A percentile compares a stretch with the other conserved stretches of the same genome.
phyloP scores from a whole-genome alignment of 2,888 invertebrate species.

The Volucella bombylans region DNA sequence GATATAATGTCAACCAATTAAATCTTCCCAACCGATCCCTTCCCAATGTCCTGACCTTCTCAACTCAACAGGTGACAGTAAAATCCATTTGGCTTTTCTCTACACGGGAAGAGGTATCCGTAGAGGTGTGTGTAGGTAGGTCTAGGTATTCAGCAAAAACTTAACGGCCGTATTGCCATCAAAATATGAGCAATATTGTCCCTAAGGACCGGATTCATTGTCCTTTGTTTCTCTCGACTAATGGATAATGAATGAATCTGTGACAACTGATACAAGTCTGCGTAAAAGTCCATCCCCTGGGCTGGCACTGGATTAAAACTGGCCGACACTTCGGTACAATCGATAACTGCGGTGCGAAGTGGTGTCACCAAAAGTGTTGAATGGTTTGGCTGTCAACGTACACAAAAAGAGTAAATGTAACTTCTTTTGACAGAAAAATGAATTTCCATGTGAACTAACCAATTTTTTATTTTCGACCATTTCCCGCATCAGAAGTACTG shows the following conservation, averaged over 20 bases:
- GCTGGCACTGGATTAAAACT: conserved; percentile 85
- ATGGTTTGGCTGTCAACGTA: conserved; percentile 78
- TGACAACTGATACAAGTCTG: conserved; percentile 89
- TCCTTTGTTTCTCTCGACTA: conserved; percentile 79
- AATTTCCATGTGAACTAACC: conserved; percentile 74
- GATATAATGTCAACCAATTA: conserved; percentile 11
- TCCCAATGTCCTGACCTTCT: conserved; percentile 22
- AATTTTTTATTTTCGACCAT: conserved; percentile 81
- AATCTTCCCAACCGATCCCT: conserved; percentile 21
- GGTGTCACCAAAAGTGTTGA: conserved; percentile 86
- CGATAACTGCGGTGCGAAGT: conserved; percentile 86
- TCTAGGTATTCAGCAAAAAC: conserved; percentile 79
- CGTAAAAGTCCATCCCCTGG: conserved; percentile 84
- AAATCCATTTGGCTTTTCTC: background rate
- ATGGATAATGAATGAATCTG: conserved; percentile 83
- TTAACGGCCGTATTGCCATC: conserved; percentile 81
- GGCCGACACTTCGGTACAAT: conserved; percentile 89
- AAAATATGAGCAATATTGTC: conserved; percentile 81
- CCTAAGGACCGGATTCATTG: conserved; percentile 80
- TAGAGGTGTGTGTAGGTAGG: background rate
- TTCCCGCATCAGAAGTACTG: conserved; percentile 81
- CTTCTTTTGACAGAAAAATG: conserved; percentile 47
- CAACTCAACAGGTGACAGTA: conserved; percentile 30
- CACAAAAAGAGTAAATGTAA: conserved; percentile 8
- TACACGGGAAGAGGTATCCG: too few species aligned